These are phyloP conservation scores for Malacosoma neustria DNA, from an alignment of 2,888 invertebrate genomes.

Conservation along the genomic window DNA sequence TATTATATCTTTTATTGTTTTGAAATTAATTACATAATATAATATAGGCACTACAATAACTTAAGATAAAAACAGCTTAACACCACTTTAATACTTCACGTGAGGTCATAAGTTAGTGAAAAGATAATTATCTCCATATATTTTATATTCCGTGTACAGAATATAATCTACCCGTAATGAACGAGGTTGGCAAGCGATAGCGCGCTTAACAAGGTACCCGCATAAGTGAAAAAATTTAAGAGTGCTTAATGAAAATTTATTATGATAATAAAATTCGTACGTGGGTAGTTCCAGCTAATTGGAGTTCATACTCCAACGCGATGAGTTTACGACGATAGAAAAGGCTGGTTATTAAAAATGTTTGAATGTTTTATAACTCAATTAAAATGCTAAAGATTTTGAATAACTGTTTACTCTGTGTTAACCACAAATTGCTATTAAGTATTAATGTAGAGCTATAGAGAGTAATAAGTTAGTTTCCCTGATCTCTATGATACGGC, in stretches of 20 bases:
- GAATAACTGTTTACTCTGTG: too few relatives aligned
- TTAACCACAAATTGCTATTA: too few relatives aligned
- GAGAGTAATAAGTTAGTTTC: too few relatives aligned
- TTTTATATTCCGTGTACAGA: not conserved
- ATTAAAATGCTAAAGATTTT: too few relatives aligned
- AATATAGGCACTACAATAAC: too few relatives aligned
- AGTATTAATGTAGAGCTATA: too few relatives aligned
- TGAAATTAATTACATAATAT: too few relatives aligned
- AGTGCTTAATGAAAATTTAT: not conserved
- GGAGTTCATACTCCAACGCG: not conserved
- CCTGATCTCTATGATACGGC: too few relatives aligned
- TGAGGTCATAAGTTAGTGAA: not conserved
- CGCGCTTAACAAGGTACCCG: not conserved
- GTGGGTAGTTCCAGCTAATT: not conserved
- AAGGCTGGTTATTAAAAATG: too few relatives aligned
- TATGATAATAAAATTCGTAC: not conserved
- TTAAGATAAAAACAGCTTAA: too few relatives aligned
- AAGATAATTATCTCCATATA: not conserved
- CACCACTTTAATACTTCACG: slow-evolving; percentile 5
- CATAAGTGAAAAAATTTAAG: not conserved
- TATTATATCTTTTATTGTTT: too few relatives aligned
- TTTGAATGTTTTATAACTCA: too few relatives aligned
- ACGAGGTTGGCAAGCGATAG: not conserved
- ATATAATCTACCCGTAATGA: not conserved
- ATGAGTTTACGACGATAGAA: not conserved